Base-by-base conservation (phyloP, 2,113 vertebrate genomes). In the Pipra filicauda region DNA sequence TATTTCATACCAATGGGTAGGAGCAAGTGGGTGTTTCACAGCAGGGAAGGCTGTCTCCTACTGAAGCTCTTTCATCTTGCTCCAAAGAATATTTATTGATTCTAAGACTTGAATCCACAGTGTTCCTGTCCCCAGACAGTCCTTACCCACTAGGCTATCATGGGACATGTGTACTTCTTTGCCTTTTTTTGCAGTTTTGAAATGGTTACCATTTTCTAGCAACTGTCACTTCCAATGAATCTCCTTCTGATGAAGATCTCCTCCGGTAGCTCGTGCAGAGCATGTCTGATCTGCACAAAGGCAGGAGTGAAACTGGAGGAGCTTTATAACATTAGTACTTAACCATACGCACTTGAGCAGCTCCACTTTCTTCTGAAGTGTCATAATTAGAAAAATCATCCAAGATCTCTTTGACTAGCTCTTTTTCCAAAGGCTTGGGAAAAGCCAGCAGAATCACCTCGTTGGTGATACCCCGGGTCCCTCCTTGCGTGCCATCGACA, bases 1-100 rank as follows among this genome's bases (percentile, higher is more conserved):
- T 84, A 74, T 61, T 93, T 95, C 87, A 89, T 95, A 71, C 61
- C 65, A 61, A 14, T 3, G 18, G 80, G 61, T 43, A 78, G 52
- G 72, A 89, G 37, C 43, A 43, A 91, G 94, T 71, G 76, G 69
- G 70, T 93, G 70, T 92, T 96, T 87, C 86, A 75, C 86, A 78
- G 86, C 15, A 4, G 70, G 67, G 26, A 81, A 43, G 11, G 20
- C 35, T 71, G 41, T 78, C 44, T 92, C 46, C 30, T 55, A 8
- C 61, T 55, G 59, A 77, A 94, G 43, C 57, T 74, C 72, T 95
- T 97, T 91, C 21, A 71, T 86, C 78, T 84, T 84, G 12, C 24
- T 92, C 76, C 89, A 89, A 28, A 78, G 89, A 78, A 3, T 89
- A 52, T 88, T 95, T 89, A 62, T 75, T 58, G 35, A 75, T 84